These are phyloP conservation scores for Brenthis daphne DNA, from an alignment of 2,888 invertebrate species.

Conservation along the genomic window DNA sequence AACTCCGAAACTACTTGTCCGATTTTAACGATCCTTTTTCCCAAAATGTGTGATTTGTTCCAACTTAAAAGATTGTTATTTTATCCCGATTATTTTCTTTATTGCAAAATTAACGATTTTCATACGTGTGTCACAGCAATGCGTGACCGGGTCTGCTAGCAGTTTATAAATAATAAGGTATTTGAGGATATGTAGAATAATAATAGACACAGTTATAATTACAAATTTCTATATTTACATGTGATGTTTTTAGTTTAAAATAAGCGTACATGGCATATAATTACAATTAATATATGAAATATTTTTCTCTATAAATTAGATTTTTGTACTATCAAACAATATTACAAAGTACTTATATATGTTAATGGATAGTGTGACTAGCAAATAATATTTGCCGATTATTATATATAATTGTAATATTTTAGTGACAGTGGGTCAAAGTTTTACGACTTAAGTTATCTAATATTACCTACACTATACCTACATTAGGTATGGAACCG, in stretches of 20 bases:
- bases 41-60: too few relatives aligned
- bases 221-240: conserved; percentile 81
- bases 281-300: conserved; percentile 78
- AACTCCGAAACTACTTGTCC: too few relatives aligned
- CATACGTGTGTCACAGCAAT: too few relatives aligned
- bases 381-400: conserved; percentile 78
- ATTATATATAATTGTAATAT: conserved; percentile 62
- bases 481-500: conserved; percentile 66
- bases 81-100: too few relatives aligned
- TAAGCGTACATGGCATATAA: conserved; percentile 82
- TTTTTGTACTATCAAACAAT: conserved; percentile 82
- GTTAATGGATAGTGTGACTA: conserved; percentile 78
- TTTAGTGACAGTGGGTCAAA: conserved; percentile 76
- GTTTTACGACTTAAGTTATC: conserved; percentile 55
- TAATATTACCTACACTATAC: conserved; percentile 61
- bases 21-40: too few relatives aligned
- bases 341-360: conserved; percentile 76
- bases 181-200: conserved; percentile 46
- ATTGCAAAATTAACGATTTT: too few relatives aligned
- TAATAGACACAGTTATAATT: conserved; percentile 58
- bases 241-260: conserved; percentile 81
- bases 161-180: background rate
- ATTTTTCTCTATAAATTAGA: conserved; percentile 79
- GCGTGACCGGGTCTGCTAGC: too few relatives aligned
- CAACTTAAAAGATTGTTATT: too few relatives aligned